Evolutionary conservation across 2,797 vertebrate species (phyloP).

Genomic region (Myripristis murdjan): DNA sequence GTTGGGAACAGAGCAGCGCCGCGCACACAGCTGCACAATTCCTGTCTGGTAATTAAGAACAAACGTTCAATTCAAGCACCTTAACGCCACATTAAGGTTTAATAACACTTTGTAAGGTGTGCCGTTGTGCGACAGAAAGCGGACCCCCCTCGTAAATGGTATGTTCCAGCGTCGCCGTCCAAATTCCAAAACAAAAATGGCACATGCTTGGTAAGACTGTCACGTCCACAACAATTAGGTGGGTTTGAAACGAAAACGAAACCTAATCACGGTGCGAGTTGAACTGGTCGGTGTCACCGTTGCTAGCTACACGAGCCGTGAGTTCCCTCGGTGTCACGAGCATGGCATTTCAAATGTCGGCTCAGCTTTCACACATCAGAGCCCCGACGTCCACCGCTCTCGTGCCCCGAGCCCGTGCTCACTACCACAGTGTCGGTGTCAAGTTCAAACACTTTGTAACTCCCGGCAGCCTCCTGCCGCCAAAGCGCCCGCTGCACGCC

Average conservation of each 20-base stretch:
- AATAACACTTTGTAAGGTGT: not conserved
- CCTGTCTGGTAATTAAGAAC: fast-evolving
- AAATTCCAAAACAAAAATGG: slow-evolving; percentile 75
- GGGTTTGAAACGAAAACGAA: slow-evolving; percentile 58
- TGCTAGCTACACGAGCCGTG: not conserved
- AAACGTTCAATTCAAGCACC: fast-evolving
- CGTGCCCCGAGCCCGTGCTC: slow-evolving; percentile 32
- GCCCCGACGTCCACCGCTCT: slow-evolving; percentile 30
- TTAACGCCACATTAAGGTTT: not conserved
- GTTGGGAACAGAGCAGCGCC: not conserved
- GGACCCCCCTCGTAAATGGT: slow-evolving; percentile 54
- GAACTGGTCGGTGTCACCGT: not conserved
- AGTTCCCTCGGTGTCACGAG: not conserved
- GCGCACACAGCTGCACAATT: no score
- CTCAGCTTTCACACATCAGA: slow-evolving; percentile 59
- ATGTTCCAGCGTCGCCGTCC: slow-evolving; percentile 48
- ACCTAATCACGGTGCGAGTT: not conserved
- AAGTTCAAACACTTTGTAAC: slow-evolving; percentile 62
- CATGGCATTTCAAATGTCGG: slow-evolving; percentile 78
- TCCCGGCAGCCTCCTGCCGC: slow-evolving; percentile 28
- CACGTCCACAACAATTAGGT: not conserved
- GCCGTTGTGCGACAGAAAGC: not conserved
- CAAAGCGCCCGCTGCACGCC: slow-evolving; percentile 8
- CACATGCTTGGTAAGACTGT: slow-evolving; percentile 28
- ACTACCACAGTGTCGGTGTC: slow-evolving; percentile 53